Percentiles rank a stretch among this genome's conserved stretches.
Conservation (phyloP, 1,140 invertebrate species). For the Theocolax elegans region DNA sequence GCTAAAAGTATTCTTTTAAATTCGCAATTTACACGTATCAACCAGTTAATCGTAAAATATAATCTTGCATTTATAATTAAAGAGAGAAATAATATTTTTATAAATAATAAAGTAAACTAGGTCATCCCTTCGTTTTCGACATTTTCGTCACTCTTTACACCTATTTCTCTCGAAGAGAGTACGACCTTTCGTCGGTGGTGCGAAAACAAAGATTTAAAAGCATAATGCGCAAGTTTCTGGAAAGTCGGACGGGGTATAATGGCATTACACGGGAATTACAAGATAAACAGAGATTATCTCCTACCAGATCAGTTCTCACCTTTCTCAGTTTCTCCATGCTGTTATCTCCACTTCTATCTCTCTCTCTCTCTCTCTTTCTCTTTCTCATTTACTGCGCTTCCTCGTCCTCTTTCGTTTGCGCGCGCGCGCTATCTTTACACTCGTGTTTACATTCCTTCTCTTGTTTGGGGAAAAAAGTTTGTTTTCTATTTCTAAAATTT, state of each 20-base stretch:
- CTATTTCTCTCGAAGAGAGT: background rate
- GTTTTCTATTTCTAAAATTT: no score
- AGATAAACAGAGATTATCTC: constrained; percentile 57
- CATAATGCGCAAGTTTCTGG: constrained; percentile 45
- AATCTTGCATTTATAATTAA: no score
- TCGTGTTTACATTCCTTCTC: background rate
- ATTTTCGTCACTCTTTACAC: background rate
- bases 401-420: background rate
- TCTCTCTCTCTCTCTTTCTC: constrained; percentile 19
- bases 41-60: no score
- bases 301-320: constrained; percentile 37
- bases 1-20: no score
- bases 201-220: constrained; percentile 56
- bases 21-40: no score
- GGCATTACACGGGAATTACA: constrained; percentile 53
- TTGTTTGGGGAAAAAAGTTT: no score
- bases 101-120: no score
- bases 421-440: constrained; percentile 1
- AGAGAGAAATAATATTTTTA: no score
- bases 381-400: background rate
- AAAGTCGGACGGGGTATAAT: constrained; percentile 45
- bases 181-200: background rate
- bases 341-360: constrained; percentile 33
- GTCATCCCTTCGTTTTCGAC: no score
- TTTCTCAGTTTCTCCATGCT: no score